A percentile compares a stretch with the other conserved stretches of the same genome.
Evolutionary conservation across 1,140 invertebrate genomes (phyloP).

Genomic region (Telenomus remus): DNA sequence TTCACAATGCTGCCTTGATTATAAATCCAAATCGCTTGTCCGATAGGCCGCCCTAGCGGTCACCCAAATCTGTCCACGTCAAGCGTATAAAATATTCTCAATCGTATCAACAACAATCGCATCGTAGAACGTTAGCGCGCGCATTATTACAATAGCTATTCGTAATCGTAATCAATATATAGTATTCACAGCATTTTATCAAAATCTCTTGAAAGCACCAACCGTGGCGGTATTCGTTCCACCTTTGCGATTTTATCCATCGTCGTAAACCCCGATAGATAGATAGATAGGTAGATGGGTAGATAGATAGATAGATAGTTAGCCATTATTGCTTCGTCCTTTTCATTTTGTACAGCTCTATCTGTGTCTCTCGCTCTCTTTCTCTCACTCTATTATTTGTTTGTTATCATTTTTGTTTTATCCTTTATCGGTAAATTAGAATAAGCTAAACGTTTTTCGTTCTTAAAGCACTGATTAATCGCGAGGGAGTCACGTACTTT

Average conservation of each 20-base stretch:
- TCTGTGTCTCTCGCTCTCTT: conserved; percentile 11
- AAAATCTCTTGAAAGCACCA: conserved; percentile 75
- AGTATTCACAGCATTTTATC: conserved; percentile 76
- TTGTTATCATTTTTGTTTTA: conserved; percentile 5
- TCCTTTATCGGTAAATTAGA: conserved; percentile 56
- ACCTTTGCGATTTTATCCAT: conserved; percentile 49
- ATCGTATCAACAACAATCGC: conserved; percentile 75
- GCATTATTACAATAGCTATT: conserved; percentile 74
- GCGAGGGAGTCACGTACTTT: conserved; percentile 72
- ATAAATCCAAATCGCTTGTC: conserved; percentile 29
- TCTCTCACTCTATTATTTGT: conserved; percentile 23
- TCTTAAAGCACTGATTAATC: conserved; percentile 76
- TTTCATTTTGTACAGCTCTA: conserved; percentile 39
- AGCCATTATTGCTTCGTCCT: conserved; percentile 51
- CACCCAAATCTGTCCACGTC: conserved; percentile 58
- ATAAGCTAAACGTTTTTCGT: conserved; percentile 70
- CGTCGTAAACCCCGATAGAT: conserved; percentile 26
- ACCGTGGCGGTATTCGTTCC: conserved; percentile 65
- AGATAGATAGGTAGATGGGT: no score
- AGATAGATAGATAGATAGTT: conserved; percentile 6
- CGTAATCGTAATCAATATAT: conserved; percentile 74
- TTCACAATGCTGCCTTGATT: conserved; percentile 23
- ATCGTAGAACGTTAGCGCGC: conserved; percentile 71
- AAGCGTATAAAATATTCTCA: conserved; percentile 76
- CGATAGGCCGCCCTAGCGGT: conserved; percentile 34